A percentile compares a stretch with the other conserved stretches of the same genome.
Evolutionary conservation across 1,140 invertebrate species (phyloP).

Genomic region (Zaprionus taronus): DNA sequence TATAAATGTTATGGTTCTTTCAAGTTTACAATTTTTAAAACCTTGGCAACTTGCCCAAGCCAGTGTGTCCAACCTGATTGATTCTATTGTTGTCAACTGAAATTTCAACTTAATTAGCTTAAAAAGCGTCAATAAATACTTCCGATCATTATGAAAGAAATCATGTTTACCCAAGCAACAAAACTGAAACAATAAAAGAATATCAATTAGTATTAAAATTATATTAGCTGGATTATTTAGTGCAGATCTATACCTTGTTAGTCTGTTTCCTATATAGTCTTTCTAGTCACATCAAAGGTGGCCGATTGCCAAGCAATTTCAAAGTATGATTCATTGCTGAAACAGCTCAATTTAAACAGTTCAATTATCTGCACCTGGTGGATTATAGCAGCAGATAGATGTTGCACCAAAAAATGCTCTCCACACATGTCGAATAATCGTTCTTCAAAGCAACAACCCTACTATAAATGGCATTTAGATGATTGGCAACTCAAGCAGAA

Average conservation of each 20-base stretch:
- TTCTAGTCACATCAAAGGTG: conserved; percentile 18
- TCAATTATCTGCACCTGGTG: conserved; percentile 25
- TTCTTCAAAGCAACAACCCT: conserved; percentile 38
- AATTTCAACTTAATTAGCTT: neutral
- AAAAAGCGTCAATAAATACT: neutral
- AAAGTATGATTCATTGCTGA: neutral
- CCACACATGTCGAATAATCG: conserved; percentile 20
- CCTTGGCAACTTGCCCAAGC: neutral
- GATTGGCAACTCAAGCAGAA: conserved; percentile 30
- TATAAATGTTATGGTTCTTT: neutral
- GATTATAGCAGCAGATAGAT: conserved; percentile 7
- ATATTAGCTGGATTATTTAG: conserved; percentile 14
- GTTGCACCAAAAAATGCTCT: conserved; percentile 6
- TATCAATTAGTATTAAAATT: conserved; percentile 12
- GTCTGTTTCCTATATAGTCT: neutral
- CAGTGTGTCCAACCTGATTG: neutral
- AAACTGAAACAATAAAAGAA: conserved; percentile 19
- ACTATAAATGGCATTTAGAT: conserved; percentile 38
- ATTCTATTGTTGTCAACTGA: neutral
- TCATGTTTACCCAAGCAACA: neutral
- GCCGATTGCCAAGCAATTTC: neutral
- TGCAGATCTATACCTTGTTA: neutral
- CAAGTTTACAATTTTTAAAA: neutral
- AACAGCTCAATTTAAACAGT: neutral
- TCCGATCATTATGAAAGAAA: neutral